Evolutionary conservation across 2,797 vertebrate genomes (phyloP).

Genomic region (Anabacerthia variegaticeps): DNA sequence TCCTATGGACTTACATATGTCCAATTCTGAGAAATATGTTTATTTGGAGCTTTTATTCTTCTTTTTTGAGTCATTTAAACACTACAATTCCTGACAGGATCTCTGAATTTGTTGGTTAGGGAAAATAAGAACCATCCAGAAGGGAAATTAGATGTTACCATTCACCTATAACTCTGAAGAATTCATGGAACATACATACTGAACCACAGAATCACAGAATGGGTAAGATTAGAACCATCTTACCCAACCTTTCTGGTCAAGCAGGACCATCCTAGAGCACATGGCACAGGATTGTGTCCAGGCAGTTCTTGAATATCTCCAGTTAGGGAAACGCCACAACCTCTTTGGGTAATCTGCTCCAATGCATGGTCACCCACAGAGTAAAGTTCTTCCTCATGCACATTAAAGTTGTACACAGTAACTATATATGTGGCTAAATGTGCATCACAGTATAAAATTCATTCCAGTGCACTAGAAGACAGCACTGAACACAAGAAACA

Average conservation of each 20-base stretch:
- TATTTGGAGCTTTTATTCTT: not conserved
- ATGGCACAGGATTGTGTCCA: too few species aligned
- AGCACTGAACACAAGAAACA: not conserved
- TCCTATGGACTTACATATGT: not conserved
- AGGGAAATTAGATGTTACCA: not conserved
- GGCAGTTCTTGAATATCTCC: not conserved
- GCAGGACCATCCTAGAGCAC: not conserved
- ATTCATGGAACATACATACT: not conserved
- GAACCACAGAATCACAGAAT: not conserved
- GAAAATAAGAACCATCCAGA: not conserved
- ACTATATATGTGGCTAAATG: not conserved
- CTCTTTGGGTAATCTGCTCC: not conserved
- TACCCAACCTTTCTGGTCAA: not conserved
- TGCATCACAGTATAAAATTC: not conserved
- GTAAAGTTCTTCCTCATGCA: not conserved
- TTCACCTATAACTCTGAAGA: not conserved
- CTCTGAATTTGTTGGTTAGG: not conserved
- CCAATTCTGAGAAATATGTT: not conserved
- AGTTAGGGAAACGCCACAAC: not conserved
- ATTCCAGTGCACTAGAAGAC: not conserved
- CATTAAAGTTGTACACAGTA: not conserved
- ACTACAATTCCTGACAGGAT: not conserved
- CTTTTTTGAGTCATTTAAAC: not conserved
- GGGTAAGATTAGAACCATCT: not conserved
- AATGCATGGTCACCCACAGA: not conserved